Conservation (phyloP, 1,140 invertebrate genomes). For the Thaumetopoea pityocampa region DNA sequence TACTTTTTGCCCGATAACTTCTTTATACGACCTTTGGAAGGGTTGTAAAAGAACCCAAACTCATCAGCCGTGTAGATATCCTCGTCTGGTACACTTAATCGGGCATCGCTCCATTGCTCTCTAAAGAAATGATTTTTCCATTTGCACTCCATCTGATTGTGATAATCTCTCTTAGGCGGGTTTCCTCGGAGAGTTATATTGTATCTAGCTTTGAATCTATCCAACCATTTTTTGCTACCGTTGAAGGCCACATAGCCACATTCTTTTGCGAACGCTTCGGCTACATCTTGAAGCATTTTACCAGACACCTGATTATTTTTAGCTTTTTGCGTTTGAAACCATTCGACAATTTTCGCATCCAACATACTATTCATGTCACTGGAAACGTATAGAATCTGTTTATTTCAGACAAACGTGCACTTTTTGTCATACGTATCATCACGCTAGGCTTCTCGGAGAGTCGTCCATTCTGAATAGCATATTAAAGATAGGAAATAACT, state of each 20-base stretch:
- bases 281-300: conserved; percentile 28
- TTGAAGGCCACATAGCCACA: conserved; percentile 30
- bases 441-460: too few species aligned
- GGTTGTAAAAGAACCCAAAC: conserved; percentile 29
- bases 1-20: conserved; percentile 30
- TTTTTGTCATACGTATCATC: too few species aligned
- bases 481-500: too few species aligned
- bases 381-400: too few species aligned
- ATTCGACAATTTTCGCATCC: conserved; percentile 25
- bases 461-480: too few species aligned
- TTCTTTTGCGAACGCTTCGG: conserved; percentile 26
- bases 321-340: conserved; percentile 21
- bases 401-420: too few species aligned
- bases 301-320: conserved; percentile 26
- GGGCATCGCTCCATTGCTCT: conserved; percentile 26
- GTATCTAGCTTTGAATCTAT: conserved; percentile 29
- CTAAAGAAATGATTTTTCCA: conserved; percentile 28
- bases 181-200: conserved; percentile 24
- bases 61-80: conserved; percentile 34
- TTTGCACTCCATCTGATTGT: conserved; percentile 23
- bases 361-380: conserved; percentile 28
- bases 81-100: conserved; percentile 24
- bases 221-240: conserved; percentile 32
- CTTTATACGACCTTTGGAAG: conserved; percentile 29
- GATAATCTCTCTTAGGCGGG: conserved; percentile 22